These are phyloP conservation scores for Spongilla lacustris DNA, from an alignment of 37 sponge, comb jelly and placozoan genomes.

Conservation along the genomic window DNA sequence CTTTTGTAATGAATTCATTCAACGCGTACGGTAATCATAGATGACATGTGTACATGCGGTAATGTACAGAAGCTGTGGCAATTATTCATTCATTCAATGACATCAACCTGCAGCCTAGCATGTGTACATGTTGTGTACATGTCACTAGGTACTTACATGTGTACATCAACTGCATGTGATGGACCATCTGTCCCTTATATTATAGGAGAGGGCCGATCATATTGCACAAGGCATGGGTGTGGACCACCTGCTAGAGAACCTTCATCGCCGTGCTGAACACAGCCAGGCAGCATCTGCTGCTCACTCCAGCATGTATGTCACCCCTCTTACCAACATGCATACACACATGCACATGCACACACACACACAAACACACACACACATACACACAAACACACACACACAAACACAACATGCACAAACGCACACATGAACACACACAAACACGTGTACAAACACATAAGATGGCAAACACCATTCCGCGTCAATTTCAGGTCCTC, in stretches of 20 bases:
- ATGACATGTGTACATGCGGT: no score
- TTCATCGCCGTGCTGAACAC: constrained; percentile 20
- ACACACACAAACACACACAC: not conserved
- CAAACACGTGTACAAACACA: not conserved
- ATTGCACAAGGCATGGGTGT: constrained; percentile 7
- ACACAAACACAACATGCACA: not conserved
- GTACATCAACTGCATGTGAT: no score
- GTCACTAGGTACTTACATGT: no score
- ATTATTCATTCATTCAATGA: no score
- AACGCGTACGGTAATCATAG: no score
- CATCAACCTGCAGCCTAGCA: no score
- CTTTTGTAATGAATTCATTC: no score
- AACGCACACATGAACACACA: not conserved
- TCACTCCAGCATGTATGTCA: not conserved
- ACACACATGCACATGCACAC: not conserved
- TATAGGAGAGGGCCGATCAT: constrained; percentile 27
- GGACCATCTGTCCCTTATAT: not conserved
- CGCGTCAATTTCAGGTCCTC: not conserved
- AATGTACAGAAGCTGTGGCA: no score
- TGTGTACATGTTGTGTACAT: no score
- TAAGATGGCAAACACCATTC: not conserved
- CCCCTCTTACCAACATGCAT: not conserved
- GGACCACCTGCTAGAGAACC: constrained; percentile 6
- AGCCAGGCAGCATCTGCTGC: not conserved
- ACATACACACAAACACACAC: not conserved